Base-by-base conservation (phyloP, 2,113 vertebrate species). In the Carollia perspicillata region DNA sequence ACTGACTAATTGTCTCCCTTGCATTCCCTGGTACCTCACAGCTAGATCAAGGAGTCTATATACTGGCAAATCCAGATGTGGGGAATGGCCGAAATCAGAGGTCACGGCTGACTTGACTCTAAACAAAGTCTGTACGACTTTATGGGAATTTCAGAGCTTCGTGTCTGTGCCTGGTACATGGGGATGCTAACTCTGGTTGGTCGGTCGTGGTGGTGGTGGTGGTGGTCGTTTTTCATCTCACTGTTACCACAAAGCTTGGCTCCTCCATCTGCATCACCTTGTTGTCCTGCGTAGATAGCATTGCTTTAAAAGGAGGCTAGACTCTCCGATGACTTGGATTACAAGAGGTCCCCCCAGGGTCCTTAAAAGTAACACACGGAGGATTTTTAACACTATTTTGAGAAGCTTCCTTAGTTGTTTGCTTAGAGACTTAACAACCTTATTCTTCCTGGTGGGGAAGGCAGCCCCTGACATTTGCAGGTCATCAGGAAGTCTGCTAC, bases 21-120 rank as follows among this genome's bases (percentile, higher is more conserved):
- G 83, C 58, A 6, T 96, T 89, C 42, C 79, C 35, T 68, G 49
- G 26, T 95, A 95, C 96, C 94, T 97, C 96, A 97, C 97, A 97
- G 17, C 93, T 96, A 95, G 91, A 83, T 97, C 91, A 90, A 97
- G 80, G 96, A 74, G 85, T 90, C 97, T 85, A n/a, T 7, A 84
- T n/a, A 40, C 80, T 85, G 58, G 26, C 60, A 30, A 16, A 94
- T 75, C 58, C 94, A 97, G 92, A 66, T 97, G 85, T 72, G 95
- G 94, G 94, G 94, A 94, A 93, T 95, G 86, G 96, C 94, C 86
- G 44, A 14, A 97, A 72, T 95, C 97, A 96, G 96, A 97, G 94
- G 84, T 93, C 90, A 85, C 49, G 78, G 96, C 94, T 97, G 72
- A 96, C 88, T 97, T 97, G 96, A 97, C 93, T 95, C 97, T 96